A percentile compares a stretch with the other conserved stretches of the same genome.
Conservation (phyloP, 1,140 invertebrate species). For the Babylonia areolata region DNA sequence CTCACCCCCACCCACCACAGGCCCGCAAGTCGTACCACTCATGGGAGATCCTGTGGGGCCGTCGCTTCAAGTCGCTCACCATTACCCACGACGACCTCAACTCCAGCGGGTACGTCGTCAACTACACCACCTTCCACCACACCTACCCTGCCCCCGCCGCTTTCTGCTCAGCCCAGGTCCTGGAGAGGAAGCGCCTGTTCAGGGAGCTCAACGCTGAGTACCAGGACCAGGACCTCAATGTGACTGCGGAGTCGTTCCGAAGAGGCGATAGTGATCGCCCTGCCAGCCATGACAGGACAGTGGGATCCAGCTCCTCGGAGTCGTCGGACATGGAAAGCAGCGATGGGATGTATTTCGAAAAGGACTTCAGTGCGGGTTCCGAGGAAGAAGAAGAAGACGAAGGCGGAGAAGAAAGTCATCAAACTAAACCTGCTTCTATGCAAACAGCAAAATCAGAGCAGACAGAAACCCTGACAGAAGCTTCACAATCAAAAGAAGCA, state of each 20-base stretch:
- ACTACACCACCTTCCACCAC: conserved; percentile 93
- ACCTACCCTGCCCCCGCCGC: conserved; percentile 92
- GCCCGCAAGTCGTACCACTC: conserved; percentile 76
- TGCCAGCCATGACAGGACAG: background rate
- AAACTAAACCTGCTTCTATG: background rate
- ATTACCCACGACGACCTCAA: conserved; percentile 83
- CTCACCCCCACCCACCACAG: no score
- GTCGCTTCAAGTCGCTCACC: conserved; percentile 79
- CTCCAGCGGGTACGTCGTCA: conserved; percentile 91
- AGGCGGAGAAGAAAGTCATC: background rate
- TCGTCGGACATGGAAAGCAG: background rate
- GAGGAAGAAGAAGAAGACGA: background rate
- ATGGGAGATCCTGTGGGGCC: conserved; percentile 77
- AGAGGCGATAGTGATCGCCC: background rate
- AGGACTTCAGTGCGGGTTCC: no score
- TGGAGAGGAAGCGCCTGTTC: conserved; percentile 18
- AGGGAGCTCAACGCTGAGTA: background rate
- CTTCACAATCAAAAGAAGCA: background rate
- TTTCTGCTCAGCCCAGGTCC: conserved; percentile 85
- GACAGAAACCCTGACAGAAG: background rate
- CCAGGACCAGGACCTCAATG: background rate
- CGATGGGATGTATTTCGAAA: background rate
- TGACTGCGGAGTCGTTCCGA: background rate
- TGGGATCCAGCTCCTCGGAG: background rate
- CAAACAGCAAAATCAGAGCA: background rate